Evolutionary conservation across 1,140 invertebrate species (phyloP).

Genomic region (Plectrocnemia conspersa): DNA sequence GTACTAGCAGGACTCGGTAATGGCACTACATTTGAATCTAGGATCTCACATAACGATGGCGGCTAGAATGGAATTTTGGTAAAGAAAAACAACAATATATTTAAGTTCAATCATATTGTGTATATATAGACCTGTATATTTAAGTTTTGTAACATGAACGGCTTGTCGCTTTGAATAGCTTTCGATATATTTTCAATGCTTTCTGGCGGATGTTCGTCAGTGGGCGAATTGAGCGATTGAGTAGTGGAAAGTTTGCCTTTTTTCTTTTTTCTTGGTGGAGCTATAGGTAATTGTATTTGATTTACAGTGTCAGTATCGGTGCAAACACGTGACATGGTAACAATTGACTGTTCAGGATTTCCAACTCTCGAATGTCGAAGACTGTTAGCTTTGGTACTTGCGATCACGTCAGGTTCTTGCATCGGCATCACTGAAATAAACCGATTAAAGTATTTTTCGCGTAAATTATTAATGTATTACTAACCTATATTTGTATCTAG

Average conservation of each 20-base stretch:
- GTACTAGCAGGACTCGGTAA: slow-evolving; percentile 72
- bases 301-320: slow-evolving; percentile 33
- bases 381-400: slow-evolving; percentile 76
- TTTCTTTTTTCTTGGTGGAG: slow-evolving; percentile 78
- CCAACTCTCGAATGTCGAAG: slow-evolving; percentile 49
- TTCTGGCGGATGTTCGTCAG: slow-evolving; percentile 20
- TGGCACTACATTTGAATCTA: slow-evolving; percentile 48
- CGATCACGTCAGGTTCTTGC: slow-evolving; percentile 89
- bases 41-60: slow-evolving; percentile 43
- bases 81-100: slow-evolving; percentile 33
- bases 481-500: slow-evolving; percentile 15
- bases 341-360: slow-evolving; percentile 38
- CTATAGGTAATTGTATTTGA: slow-evolving; percentile 56
- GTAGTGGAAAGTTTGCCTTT: slow-evolving; percentile 46
- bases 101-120: neutral
- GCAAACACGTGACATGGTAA: slow-evolving; percentile 37
- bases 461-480: slow-evolving; percentile 6
- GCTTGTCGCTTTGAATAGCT: slow-evolving; percentile 30
- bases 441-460: neutral
- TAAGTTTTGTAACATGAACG: slow-evolving; percentile 38
- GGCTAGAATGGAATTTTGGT: no score
- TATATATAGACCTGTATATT: slow-evolving; percentile 38
- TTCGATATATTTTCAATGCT: slow-evolving; percentile 3
- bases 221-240: slow-evolving; percentile 42
- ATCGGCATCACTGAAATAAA: slow-evolving; percentile 39